Evolutionary conservation across 2,113 vertebrate genomes (phyloP).

Genomic region (Scomber scombrus): DNA sequence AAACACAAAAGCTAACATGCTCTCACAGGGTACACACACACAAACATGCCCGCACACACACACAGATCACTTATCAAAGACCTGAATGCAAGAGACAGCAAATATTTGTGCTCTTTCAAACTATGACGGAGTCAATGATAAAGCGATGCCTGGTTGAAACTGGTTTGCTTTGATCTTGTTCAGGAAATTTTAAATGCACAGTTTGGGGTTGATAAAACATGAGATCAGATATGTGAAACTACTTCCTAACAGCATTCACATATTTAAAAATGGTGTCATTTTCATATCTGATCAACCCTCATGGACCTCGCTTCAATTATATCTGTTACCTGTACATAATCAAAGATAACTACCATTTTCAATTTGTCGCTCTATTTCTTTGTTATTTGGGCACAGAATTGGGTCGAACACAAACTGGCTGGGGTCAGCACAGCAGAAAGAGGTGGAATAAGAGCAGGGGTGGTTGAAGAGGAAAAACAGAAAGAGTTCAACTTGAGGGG

Average conservation of each 20-base stretch:
- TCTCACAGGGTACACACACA: slow-evolving; percentile 30
- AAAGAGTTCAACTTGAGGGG: slow-evolving; percentile 33
- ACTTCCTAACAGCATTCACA: slow-evolving; percentile 11
- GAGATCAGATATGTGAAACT: slow-evolving; percentile 26
- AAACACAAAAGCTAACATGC: slow-evolving; percentile 56
- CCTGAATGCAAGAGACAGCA: slow-evolving; percentile 66
- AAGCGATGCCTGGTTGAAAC: slow-evolving; percentile 37
- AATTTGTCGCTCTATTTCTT: slow-evolving; percentile 17
- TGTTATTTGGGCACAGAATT: neutral
- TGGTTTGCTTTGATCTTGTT: slow-evolving; percentile 53
- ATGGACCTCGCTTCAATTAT: slow-evolving; percentile 26
- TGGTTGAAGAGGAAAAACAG: slow-evolving; percentile 11
- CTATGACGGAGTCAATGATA: slow-evolving; percentile 54
- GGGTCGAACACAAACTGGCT: slow-evolving; percentile 2
- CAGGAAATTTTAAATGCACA: slow-evolving; percentile 52
- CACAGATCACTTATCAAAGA: slow-evolving; percentile 73
- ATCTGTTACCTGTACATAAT: slow-evolving; percentile 14
- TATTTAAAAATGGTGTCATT: slow-evolving; percentile 26
- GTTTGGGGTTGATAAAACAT: slow-evolving; percentile 30
- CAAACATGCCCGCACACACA: slow-evolving; percentile 14
- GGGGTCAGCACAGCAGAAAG: neutral
- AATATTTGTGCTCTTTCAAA: slow-evolving; percentile 73
- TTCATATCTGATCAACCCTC: slow-evolving; percentile 20
- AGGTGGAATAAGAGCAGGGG: neutral
- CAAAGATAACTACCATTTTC: slow-evolving; percentile 21